These are phyloP conservation scores for Diabrotica balteata DNA, from an alignment of 2,888 invertebrate genomes.

Conservation along the genomic window DNA sequence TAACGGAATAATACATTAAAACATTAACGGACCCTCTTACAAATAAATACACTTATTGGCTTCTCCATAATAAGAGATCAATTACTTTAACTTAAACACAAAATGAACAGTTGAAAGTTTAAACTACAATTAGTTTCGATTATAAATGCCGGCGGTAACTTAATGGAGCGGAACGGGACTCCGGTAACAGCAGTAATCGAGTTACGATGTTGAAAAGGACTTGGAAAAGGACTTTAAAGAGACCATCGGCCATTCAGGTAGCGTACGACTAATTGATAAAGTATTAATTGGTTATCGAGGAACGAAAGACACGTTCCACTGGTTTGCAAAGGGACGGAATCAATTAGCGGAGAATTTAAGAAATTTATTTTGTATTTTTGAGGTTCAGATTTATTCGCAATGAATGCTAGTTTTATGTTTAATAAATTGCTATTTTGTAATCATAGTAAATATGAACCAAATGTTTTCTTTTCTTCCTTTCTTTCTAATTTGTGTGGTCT, in stretches of 20 bases:
- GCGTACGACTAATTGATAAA: constrained; percentile 35
- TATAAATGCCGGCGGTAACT: constrained; percentile 22
- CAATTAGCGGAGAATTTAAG: not conserved
- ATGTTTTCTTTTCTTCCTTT: no score
- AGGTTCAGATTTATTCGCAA: not conserved
- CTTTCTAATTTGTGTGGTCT: no score
- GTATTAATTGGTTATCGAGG: constrained; percentile 37
- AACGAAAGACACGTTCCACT: constrained; percentile 16
- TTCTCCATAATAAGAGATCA: constrained; percentile 5
- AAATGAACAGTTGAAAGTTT: constrained; percentile 18
- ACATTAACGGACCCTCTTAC: constrained; percentile 1
- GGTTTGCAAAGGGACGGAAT: constrained; percentile 5
- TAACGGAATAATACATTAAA: not conserved
- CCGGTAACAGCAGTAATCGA: constrained; percentile 23
- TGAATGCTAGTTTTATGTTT: no score
- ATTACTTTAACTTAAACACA: constrained; percentile 9
- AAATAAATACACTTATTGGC: constrained; percentile 9
- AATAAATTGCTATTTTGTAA: no score
- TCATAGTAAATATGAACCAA: no score
- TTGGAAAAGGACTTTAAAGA: constrained; percentile 29
- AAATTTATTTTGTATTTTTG: not conserved
- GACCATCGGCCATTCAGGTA: constrained; percentile 35
- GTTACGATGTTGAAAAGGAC: constrained; percentile 30
- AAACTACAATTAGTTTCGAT: constrained; percentile 28
- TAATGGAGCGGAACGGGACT: constrained; percentile 34